Conservation (phyloP, 2,888 invertebrate genomes). For the Papilio protenor region DNA sequence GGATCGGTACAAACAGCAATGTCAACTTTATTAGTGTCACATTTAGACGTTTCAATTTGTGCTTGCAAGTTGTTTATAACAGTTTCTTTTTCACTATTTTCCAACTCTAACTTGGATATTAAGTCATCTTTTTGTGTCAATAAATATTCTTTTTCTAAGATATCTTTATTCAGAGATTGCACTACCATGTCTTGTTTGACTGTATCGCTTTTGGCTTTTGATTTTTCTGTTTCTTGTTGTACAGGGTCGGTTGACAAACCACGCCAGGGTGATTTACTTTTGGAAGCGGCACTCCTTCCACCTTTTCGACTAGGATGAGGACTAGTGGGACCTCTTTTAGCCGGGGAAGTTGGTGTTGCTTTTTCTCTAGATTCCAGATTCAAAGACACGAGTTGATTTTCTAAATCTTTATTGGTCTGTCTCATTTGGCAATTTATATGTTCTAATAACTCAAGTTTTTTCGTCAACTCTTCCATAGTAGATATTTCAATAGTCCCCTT, state of each 20-base stretch:
- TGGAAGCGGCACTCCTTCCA: constrained; percentile 71
- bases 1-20: constrained; percentile 61
- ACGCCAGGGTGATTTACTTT: constrained; percentile 79
- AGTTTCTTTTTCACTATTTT: constrained; percentile 52
- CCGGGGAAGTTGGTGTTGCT: constrained; percentile 59
- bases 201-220: constrained; percentile 66
- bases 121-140: constrained; percentile 77
- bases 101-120: constrained; percentile 65
- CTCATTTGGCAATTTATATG: constrained; percentile 82
- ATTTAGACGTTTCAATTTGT: constrained; percentile 44
- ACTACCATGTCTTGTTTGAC: constrained; percentile 70
- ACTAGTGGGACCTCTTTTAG: constrained; percentile 65
- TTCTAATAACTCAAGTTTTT: constrained; percentile 81
- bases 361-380: constrained; percentile 61
- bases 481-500: constrained; percentile 82
- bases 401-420: constrained; percentile 81
- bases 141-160: constrained; percentile 75
- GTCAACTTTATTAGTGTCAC: constrained; percentile 56
- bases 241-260: constrained; percentile 71
- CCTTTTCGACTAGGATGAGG: constrained; percentile 74
- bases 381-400: constrained; percentile 74
- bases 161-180: constrained; percentile 78
- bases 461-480: constrained; percentile 73
- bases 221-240: constrained; percentile 73
- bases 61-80: constrained; percentile 54